Base-by-base conservation (phyloP, 2,797 vertebrate genomes). In the Synanceia verrucosa region DNA sequence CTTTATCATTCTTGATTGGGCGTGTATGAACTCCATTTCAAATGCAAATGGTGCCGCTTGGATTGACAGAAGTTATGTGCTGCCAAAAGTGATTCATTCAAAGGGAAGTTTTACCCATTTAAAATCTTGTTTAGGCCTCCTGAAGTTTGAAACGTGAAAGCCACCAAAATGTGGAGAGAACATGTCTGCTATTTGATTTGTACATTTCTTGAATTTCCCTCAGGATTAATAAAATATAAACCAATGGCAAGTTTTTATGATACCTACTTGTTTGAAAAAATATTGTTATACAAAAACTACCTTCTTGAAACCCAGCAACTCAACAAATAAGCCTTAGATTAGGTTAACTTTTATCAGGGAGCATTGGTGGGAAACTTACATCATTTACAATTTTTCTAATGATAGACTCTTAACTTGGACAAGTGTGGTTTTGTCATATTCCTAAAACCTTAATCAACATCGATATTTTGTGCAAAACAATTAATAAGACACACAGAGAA, bases 1-100 rank as follows among this genome's bases (percentile, higher is more conserved):
- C 76, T 88, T 84, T 82, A 81, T 87, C 48, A 29, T 63, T 85
- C 79, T 70, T 80, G 80, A 89, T 87, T 79, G 70, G 55, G 41
- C 59, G 10, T 84, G 77, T 79, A 82, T 50, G 43, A 73, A 57
- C 56, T 70, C 81, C 57, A 75, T 89, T 89, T 88, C 71, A 85
- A 87, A 90, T 92, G 85, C 84, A 90, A 90, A 90, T 90, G 37
- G 3, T 16, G 55, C 60, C 4, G 5, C 59, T 77, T 52, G 18
- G 76, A 81, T 76, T 82, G 60, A 84, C 84, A 66, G 56, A 83
- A 81, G 57, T 79, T 65, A 69, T 71, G 37, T 68, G 73, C 70
- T 80, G 71, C 77, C 68, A 74, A 70, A 28, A 84, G 79, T 57
- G 73, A 70, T 79, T 82, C 70, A 59, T 76, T 88, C 71, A 84